Base-by-base conservation (phyloP, 2,113 vertebrate species). In the Rhinolophus ferrumequinum region DNA sequence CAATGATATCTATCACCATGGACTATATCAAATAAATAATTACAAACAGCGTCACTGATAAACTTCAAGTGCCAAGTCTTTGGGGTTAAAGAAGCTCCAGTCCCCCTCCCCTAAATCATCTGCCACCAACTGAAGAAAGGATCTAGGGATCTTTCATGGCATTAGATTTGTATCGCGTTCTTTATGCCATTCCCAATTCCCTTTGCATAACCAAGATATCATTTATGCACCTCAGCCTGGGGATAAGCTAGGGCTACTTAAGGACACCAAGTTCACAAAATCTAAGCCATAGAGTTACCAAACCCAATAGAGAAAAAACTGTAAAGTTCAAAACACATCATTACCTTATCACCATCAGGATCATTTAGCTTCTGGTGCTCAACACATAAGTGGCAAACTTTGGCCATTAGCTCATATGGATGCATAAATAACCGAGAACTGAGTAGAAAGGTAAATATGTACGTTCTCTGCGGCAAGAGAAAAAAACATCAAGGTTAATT, bases 381-480 rank as follows among this genome's bases (percentile, higher is more conserved):
- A 26, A 97, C 44, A 92, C 99, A 99, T 83, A 99, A 98, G 67
- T 99, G 99, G 96, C 99, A 99, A 77, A 99, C 99, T 96, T 98
- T 99, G 82, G 99, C 98, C 99, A 99, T 99, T 77, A 99, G 98
- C 73, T 99, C 99, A 1, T 99, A 98, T 0, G 99, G 99, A 83
- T 98, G 99, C 98, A 99, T 98, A 96, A 99, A 99, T 47, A 99
- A 98, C 24, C 99, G 99, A 10, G 99, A 99, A 88, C 99, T 99
- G 82, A 99, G 99, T 52, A 99, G 98, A 97, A 99, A 99, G 72
- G 99, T 99, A 97, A 99, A 99, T 97, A 99, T 99, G 94, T 99
- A 99, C 0, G 99, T 99, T 97, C 99, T 99, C 99, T 99, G 99
- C 18, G 30, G 95, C 2, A 94, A 88, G 24, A 96, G 47, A 67